phyloP scores from a whole-genome alignment of 2,113 vertebrate species.

The Xiphophorus maculatus region DNA sequence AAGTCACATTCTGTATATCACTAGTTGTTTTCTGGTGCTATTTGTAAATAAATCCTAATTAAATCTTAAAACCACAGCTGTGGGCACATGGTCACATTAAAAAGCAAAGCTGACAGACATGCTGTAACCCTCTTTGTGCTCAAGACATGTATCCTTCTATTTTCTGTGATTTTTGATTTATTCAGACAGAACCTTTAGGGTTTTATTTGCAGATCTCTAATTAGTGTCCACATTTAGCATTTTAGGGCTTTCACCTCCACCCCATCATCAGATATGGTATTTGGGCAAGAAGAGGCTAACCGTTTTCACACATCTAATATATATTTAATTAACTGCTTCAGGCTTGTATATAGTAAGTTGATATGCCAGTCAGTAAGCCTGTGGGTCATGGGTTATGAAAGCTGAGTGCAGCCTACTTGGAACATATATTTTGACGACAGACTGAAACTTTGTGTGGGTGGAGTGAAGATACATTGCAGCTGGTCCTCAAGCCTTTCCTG shows the following conservation, averaged over 20 bases:
- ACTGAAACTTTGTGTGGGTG: conserved; percentile 30
- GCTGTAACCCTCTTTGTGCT: too few species aligned
- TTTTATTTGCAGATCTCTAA: background rate
- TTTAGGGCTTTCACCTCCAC: background rate
- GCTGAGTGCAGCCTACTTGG: conserved; percentile 23
- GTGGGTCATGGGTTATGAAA: conserved; percentile 38
- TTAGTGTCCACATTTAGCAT: background rate
- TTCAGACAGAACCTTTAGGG: background rate
- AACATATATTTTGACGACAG: conserved; percentile 39
- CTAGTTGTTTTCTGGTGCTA: background rate
- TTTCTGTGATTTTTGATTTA: background rate
- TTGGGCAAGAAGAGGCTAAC: conserved; percentile 8
- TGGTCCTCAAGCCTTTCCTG: conserved; percentile 29
- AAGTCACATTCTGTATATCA: background rate
- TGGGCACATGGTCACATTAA: background rate
- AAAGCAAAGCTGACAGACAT: background rate
- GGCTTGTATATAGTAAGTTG: conserved; percentile 20
- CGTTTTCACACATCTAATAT: conserved; percentile 16
- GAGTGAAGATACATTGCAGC: conserved; percentile 40
- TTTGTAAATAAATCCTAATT: background rate
- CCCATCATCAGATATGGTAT: background rate
- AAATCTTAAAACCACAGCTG: background rate
- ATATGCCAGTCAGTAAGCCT: conserved; percentile 41
- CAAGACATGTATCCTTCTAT: background rate
- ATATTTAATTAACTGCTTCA: conserved; percentile 37